Base-by-base conservation (phyloP, 2,888 invertebrate genomes). In the Nineta flava region DNA sequence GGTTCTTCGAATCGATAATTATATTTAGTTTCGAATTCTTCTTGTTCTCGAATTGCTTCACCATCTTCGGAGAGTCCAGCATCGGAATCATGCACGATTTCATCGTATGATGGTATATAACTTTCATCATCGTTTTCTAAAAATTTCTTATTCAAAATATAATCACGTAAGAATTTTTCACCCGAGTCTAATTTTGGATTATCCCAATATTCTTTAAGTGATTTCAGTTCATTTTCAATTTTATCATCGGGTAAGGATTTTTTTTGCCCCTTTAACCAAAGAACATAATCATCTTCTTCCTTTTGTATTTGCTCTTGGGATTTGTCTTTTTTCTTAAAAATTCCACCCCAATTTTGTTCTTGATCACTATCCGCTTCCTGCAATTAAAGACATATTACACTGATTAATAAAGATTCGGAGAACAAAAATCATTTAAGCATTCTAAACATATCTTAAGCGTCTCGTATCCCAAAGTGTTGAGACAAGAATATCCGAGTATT, bases 1-100 rank as follows among this genome's bases (percentile, higher is more conserved):
- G 94, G 96, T 65, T 97, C 95, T 66, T 99, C 95, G 65, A 85
- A 97, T 54, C 97, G 76, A 65, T 93, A 95, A 71, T 97, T 96
- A 66, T 85, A 97, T 56, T 95, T 94, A 44, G 87, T 77, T 62
- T 97, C 96, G 69, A 94, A 97, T 65, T 85, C 79, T 54, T 87
- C 88, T 65, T 91, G 90, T 61, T 83, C 78, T 58, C 86, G 83
- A 26, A 92, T 72, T 44, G 77, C 75, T 55, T 76, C 70, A 62
- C 92, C 91, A 61, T 94, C 93, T 50, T 84, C 87, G 0, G 82
- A 82, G 1, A 83, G 70, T 17, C 72, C 71, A 10, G 73, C 72
- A 55, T 71, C 72, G 21, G 68, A 70, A 58, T 75, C 72, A 52
- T 78, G 76, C 6, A 80, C 70, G 55, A 83, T 74, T 64, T 83